A percentile compares a stretch with the other conserved stretches of the same genome.
These are phyloP conservation scores for Heliconius charithonia DNA, from an alignment of 2,888 invertebrate genomes.

Conservation along the genomic window DNA sequence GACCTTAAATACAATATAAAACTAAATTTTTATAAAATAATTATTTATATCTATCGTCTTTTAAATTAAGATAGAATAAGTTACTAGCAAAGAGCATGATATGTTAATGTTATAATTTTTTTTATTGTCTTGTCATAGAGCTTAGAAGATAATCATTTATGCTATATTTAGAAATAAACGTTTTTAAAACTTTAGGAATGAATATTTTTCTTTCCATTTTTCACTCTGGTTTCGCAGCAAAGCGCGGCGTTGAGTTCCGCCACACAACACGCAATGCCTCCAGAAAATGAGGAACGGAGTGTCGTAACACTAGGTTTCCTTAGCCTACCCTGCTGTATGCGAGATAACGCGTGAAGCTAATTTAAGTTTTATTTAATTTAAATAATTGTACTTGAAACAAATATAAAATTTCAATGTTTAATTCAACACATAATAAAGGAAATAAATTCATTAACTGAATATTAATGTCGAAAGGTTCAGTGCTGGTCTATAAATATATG, in stretches of 20 bases:
- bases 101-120: background rate
- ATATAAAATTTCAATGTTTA: constrained; percentile 1
- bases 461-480: background rate
- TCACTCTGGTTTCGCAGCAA: too few relatives aligned
- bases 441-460: background rate
- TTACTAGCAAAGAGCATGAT: background rate
- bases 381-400: background rate
- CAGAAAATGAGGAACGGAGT: too few relatives aligned
- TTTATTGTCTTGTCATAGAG: background rate
- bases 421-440: constrained; percentile 10
- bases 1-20: too few relatives aligned
- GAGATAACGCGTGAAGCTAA: too few relatives aligned
- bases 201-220: too few relatives aligned
- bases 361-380: too few relatives aligned
- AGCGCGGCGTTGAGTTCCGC: too few relatives aligned
- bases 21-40: background rate
- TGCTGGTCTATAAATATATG: constrained; percentile 15
- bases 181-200: too few relatives aligned
- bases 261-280: too few relatives aligned
- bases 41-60: background rate
- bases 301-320: too few relatives aligned
- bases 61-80: too few relatives aligned
- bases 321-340: too few relatives aligned
- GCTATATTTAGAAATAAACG: background rate
- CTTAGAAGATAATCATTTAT: background rate